Evolutionary conservation across 1,140 invertebrate species (phyloP).

Genomic region (Akabosia matsudoensis): DNA sequence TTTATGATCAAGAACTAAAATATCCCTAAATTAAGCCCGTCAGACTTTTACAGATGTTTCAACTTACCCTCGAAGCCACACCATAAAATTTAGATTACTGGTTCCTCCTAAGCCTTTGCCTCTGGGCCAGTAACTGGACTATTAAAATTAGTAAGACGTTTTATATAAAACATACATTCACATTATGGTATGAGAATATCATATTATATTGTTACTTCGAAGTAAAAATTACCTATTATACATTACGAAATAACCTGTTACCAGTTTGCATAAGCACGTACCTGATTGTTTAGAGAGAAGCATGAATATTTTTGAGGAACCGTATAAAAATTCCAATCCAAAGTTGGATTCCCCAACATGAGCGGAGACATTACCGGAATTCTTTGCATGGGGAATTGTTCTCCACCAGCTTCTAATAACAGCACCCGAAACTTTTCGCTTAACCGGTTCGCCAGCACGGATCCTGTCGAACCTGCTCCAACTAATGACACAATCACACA

Average conservation of each 20-base stretch:
- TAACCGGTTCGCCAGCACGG: slow-evolving; percentile 44
- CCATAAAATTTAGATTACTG: slow-evolving; percentile 45
- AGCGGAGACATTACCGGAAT: slow-evolving; percentile 34
- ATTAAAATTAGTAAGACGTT: not conserved
- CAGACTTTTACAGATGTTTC: too few relatives aligned
- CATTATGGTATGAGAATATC: too few relatives aligned
- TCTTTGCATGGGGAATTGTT: slow-evolving; percentile 36
- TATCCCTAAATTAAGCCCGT: too few relatives aligned
- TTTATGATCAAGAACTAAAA: too few relatives aligned
- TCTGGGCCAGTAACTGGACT: slow-evolving; percentile 38
- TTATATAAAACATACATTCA: too few relatives aligned
- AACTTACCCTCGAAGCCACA: slow-evolving; percentile 38
- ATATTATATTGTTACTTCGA: too few relatives aligned
- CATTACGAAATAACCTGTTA: too few relatives aligned
- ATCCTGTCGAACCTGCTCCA: slow-evolving; percentile 44
- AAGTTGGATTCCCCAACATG: slow-evolving; percentile 32
- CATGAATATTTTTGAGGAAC: slow-evolving; percentile 43
- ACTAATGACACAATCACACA: slow-evolving; percentile 29
- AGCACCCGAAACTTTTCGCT: slow-evolving; percentile 38
- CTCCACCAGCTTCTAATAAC: slow-evolving; percentile 43
- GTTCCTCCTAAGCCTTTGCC: slow-evolving; percentile 41
- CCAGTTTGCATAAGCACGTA: too few relatives aligned
- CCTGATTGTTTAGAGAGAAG: slow-evolving; percentile 38
- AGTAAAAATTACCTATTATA: too few relatives aligned
- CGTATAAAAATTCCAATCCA: slow-evolving; percentile 41